Base-by-base conservation (phyloP, 1,140 invertebrate genomes). In the Leptopilina clavipes region DNA sequence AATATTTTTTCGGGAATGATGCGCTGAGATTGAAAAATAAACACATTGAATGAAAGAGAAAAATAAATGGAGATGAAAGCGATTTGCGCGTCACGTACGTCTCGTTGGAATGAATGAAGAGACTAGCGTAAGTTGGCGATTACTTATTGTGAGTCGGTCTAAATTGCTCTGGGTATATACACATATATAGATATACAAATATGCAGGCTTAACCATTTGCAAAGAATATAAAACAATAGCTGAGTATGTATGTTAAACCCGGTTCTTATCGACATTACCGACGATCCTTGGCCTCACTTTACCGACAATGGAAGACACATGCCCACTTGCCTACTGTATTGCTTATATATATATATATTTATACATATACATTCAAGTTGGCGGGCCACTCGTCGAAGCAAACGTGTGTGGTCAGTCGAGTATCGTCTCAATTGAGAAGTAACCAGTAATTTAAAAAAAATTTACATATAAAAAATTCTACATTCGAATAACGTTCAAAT, bases 351-450 rank as follows among this genome's bases (percentile, higher is more conserved):
- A n/a, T 40, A 40, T 40, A 40, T 40, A 40, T 31, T 31, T 8
- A 40, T 40, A 40, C 37, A 9, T n/a, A n/a, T 40, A 73, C 65
- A 31, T 31, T 40, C 44, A 31, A 72, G 77, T 48, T 77, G 82
- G 76, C 79, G 77, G 72, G 37, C 44, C 70, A 40, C 43, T 75
- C 48, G 76, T 75, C 48, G 76, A 73, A 31, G 79, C 79, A 78
- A 83, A 85, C 81, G 86, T 88, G 85, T 87, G 86, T 88, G 86
- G 86, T 84, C 87, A 81, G 72, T 79, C 77, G 73, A 83, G 81
- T 86, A 88, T 88, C 86, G 87, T 31, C 84, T 88, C 86, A 88
- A 88, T 88, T 88, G 87, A 88, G 81, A 81, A 81, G 85, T 40
- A 40, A 40, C 37, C 37, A 40, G 37, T 40, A 40, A 40, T 40